Evolutionary conservation across 2,888 invertebrate species (phyloP).

Genomic region (Deilephila porcellus): DNA sequence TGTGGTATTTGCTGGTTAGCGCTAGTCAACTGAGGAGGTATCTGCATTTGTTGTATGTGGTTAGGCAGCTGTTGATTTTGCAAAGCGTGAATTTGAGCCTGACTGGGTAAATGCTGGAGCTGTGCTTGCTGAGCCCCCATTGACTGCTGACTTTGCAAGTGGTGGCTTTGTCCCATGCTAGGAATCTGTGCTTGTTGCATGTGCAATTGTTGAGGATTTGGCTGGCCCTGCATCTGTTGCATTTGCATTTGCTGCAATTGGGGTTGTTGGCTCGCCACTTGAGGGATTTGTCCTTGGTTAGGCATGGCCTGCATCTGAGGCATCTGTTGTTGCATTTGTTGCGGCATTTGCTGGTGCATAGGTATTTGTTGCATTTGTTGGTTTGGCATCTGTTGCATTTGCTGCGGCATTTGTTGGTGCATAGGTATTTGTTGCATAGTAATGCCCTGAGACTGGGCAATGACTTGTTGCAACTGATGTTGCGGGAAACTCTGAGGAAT

Average conservation of each 20-base stretch:
- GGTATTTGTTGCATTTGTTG: slow-evolving; percentile 80
- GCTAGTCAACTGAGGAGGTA: slow-evolving; percentile 74
- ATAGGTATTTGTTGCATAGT: slow-evolving; percentile 82
- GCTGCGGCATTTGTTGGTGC: slow-evolving; percentile 82
- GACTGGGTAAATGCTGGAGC: slow-evolving; percentile 79
- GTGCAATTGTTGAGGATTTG: slow-evolving; percentile 79
- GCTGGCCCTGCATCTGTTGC: slow-evolving; percentile 80
- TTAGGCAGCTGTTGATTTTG: slow-evolving; percentile 84
- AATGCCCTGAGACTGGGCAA: slow-evolving; percentile 79
- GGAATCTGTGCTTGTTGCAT: slow-evolving; percentile 82
- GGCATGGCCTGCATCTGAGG: slow-evolving; percentile 80
- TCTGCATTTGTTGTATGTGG: slow-evolving; percentile 83
- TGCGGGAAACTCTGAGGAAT: slow-evolving; percentile 83
- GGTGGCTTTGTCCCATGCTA: slow-evolving; percentile 77
- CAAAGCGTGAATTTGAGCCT: slow-evolving; percentile 81
- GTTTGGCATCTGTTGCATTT: slow-evolving; percentile 82
- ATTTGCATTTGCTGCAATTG: slow-evolving; percentile 83
- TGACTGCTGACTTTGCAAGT: slow-evolving; percentile 76
- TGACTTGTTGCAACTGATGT: slow-evolving; percentile 81
- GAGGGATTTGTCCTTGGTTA: slow-evolving; percentile 76
- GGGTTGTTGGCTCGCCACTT: slow-evolving; percentile 77
- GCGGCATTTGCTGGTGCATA: slow-evolving; percentile 77
- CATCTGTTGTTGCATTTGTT: slow-evolving; percentile 81
- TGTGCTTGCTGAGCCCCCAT: slow-evolving; percentile 80
- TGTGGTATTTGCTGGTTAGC: slow-evolving; percentile 80